Base-by-base conservation (phyloP, 2,888 invertebrate species). In the Cantharis nigra region DNA sequence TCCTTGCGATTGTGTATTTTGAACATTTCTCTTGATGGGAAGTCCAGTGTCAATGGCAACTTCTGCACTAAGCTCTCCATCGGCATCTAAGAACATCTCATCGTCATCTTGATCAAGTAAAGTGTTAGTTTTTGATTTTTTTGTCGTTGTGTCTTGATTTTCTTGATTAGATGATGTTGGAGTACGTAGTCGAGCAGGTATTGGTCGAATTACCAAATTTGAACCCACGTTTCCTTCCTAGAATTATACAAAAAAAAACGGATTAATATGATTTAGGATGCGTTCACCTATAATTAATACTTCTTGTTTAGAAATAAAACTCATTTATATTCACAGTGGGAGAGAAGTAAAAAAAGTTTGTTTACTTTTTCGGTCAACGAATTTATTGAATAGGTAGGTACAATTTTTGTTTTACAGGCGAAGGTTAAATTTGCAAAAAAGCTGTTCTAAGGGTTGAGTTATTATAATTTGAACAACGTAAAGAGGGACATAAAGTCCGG, bases 171-270 rank as follows among this genome's bases (percentile, higher is more conserved):
- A 33, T 10, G 62, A 33, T 65, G 18, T 28, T 9, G 76, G 30
- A 26, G 23, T 14, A 65, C 86, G 91, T 84, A 96, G 91, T 79
- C 94, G 92, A 83, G 93, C 90, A 69, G 97, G 97, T 80, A 97
- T 90, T 79, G 97, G 97, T 84, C 95, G 92, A 87, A 98, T 96
- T 83, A 97, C 95, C 86, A 97, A 89, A 85, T 96, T 94, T 88
- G 95, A 93, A 80, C 97, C 97, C 82, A 98, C 96, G 83, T 96
- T 96, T 83, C 97, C 97, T 89, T 97, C 96, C 97, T 97, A 91
- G 70, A 82, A 83, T 14, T 20, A 64, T 13, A 28, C 11, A 74
- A 63, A 72, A 63, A 73, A 11, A 33, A 13, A n/a, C 49, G 14
- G 63, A 11, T 72, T 26, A 14, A 14, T 63, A 49, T 49, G 49